phyloP scores from a whole-genome alignment of 1,140 invertebrate genomes.

The Drosophila equinoxialis region DNA sequence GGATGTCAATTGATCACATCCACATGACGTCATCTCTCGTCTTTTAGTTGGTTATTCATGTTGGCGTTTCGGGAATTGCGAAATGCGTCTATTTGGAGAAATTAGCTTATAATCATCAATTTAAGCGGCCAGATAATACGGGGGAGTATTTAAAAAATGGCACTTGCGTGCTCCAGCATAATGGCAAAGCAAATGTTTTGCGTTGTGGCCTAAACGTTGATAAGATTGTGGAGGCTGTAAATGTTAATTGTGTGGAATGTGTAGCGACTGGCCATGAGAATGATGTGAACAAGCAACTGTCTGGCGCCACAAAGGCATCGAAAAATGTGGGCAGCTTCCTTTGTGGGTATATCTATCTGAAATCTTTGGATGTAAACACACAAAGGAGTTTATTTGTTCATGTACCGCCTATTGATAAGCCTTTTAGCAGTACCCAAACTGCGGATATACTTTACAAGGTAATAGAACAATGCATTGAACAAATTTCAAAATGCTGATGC shows the following conservation, averaged over 20 bases:
- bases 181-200: constrained; percentile 65
- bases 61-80: constrained; percentile 85
- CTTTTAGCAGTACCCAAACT: constrained; percentile 84
- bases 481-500: constrained; percentile 35
- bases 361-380: constrained; percentile 84
- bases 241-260: constrained; percentile 55
- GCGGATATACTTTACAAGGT: constrained; percentile 84
- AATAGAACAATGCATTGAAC: constrained; percentile 81
- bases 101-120: constrained; percentile 84
- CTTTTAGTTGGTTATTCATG: constrained; percentile 85
- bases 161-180: constrained; percentile 69
- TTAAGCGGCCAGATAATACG: constrained; percentile 83
- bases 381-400: constrained; percentile 85
- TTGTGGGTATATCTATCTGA: constrained; percentile 87
- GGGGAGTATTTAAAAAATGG: constrained; percentile 71
- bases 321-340: constrained; percentile 84
- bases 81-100: constrained; percentile 85
- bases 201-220: constrained; percentile 83
- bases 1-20: constrained; percentile 2
- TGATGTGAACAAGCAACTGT: background rate
- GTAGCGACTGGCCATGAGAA: constrained; percentile 24
- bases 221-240: constrained; percentile 81
- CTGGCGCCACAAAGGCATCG: constrained; percentile 35
- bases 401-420: constrained; percentile 85
- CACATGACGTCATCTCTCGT: constrained; percentile 53